Conservation (phyloP, 1,140 invertebrate species). For the Lordiphosa stackelbergi region DNA sequence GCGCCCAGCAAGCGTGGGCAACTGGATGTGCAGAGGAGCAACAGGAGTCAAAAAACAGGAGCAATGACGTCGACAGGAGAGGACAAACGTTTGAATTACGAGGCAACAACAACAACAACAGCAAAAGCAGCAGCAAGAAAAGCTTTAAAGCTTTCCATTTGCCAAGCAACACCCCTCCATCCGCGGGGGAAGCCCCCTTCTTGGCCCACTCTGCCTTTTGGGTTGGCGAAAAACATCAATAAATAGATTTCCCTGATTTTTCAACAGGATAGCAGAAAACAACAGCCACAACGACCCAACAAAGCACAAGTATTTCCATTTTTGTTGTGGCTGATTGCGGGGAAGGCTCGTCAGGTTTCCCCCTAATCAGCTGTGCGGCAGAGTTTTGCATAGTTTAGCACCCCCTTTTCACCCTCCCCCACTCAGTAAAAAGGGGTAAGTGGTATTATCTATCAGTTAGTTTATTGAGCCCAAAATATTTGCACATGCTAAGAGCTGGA, state of each 20-base stretch:
- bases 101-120: too few relatives aligned
- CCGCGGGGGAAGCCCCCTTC: too few relatives aligned
- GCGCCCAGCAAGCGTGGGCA: conserved; percentile 48
- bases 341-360: conserved; percentile 23
- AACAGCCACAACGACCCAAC: conserved; percentile 10
- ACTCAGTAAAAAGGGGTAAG: too few relatives aligned
- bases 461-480: too few relatives aligned
- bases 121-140: background rate
- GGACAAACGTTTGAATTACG: background rate
- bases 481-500: background rate
- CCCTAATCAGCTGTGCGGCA: conserved; percentile 1
- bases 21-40: conserved; percentile 9
- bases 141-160: conserved; percentile 6
- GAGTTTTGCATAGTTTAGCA: too few relatives aligned
- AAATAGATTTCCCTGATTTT: conserved; percentile 77
- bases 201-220: background rate
- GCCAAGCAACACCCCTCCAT: background rate
- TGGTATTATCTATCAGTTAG: too few relatives aligned
- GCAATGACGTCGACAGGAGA: conserved; percentile 58
- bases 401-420: too few relatives aligned
- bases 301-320: conserved; percentile 9
- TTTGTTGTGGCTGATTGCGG: conserved; percentile 12
- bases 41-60: conserved; percentile 64
- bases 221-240: conserved; percentile 70
- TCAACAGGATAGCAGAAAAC: conserved; percentile 73